phyloP scores from a whole-genome alignment of 2,113 vertebrate species.

The Podocnemis expansa region DNA sequence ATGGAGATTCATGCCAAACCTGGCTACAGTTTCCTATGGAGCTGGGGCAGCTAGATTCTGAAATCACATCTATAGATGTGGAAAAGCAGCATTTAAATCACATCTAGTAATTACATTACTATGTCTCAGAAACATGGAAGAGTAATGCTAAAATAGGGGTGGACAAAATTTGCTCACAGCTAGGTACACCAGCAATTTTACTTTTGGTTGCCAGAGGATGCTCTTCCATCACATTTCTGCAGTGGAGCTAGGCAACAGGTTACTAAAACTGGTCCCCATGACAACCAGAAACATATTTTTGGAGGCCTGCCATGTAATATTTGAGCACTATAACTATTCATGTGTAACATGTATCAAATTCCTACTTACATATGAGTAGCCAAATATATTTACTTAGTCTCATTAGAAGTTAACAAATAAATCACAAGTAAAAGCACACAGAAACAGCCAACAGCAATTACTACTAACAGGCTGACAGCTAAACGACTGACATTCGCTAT shows the following conservation, averaged over 20 bases:
- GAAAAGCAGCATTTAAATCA: background rate
- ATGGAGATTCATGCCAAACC: background rate
- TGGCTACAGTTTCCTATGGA: background rate
- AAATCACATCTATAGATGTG: background rate
- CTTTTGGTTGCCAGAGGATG: too few species aligned
- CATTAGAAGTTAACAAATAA: background rate
- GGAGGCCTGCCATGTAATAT: too few species aligned
- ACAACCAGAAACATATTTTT: too few species aligned
- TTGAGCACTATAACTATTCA: too few species aligned
- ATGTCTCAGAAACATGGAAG: background rate
- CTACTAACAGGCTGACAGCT: background rate
- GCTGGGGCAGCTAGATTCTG: background rate
- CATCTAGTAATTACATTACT: background rate
- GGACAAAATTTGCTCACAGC: too few species aligned
- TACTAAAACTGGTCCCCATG: too few species aligned
- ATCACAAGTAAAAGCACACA: background rate
- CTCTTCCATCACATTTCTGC: too few species aligned
- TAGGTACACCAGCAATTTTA: too few species aligned
- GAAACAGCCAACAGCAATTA: background rate
- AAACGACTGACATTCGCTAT: rapidly evolving
- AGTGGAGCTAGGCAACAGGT: too few species aligned
- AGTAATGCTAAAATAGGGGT: too few species aligned
- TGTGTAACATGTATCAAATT: background rate
- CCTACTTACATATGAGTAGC: background rate
- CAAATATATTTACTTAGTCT: background rate